Conservation (phyloP, 1,140 invertebrate genomes). For the Drosophila azteca region DNA sequence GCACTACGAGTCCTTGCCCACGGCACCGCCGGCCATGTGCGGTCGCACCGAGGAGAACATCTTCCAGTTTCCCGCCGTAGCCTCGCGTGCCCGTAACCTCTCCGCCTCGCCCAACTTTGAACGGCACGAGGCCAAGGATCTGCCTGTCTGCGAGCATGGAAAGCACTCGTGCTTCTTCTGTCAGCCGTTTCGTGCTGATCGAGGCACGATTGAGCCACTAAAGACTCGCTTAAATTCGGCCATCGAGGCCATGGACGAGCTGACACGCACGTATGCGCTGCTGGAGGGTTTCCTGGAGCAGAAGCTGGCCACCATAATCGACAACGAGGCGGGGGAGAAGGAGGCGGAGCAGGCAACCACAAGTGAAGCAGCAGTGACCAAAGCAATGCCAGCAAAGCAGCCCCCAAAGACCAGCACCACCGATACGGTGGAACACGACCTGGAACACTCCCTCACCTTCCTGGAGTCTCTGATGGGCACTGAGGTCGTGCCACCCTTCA, state of each 20-base stretch:
- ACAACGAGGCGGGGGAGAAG: constrained; percentile 47
- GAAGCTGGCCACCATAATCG: constrained; percentile 61
- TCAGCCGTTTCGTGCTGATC: constrained; percentile 60
- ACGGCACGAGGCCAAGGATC: constrained; percentile 47
- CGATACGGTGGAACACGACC: constrained; percentile 85
- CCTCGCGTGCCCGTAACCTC: constrained; percentile 57
- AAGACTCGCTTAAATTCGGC: constrained; percentile 65
- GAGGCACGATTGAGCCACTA: constrained; percentile 68
- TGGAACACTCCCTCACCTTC: constrained; percentile 85
- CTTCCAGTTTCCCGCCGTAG: constrained; percentile 71
- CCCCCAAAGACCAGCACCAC: neutral
- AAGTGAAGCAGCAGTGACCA: constrained; percentile 14
- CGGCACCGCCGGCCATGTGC: constrained; percentile 74
- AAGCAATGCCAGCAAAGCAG: constrained; percentile 29
- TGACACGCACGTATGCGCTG: constrained; percentile 57
- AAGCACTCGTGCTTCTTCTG: constrained; percentile 66
- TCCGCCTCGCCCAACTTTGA: constrained; percentile 63
- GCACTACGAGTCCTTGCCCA: constrained; percentile 74
- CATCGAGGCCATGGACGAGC: constrained; percentile 71
- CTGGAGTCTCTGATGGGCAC: constrained; percentile 84
- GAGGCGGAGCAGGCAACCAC: constrained; percentile 7
- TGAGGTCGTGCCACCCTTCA: constrained; percentile 56
- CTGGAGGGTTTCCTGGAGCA: constrained; percentile 67
- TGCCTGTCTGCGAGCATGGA: constrained; percentile 57
- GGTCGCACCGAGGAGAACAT: constrained; percentile 65